Conservation (phyloP, 2,797 vertebrate species). For the Phalanger gymnotis region DNA sequence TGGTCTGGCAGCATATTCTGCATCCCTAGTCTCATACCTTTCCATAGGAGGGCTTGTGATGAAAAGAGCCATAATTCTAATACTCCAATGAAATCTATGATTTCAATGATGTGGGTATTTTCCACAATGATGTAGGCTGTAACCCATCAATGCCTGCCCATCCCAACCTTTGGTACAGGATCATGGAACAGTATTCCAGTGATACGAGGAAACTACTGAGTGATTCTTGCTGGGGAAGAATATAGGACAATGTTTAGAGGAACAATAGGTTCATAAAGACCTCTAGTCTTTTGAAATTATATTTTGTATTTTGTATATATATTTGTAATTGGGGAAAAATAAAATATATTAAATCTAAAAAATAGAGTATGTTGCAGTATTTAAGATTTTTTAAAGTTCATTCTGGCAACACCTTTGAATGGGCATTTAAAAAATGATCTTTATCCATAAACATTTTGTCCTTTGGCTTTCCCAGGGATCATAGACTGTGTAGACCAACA, state of each 20-base stretch:
- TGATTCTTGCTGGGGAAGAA: neutral
- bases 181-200: neutral
- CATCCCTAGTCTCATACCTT: neutral
- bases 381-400: neutral
- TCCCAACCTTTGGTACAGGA: neutral
- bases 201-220: neutral
- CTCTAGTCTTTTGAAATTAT: neutral
- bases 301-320: no score
- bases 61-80: neutral
- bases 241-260: neutral
- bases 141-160: neutral
- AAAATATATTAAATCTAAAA: neutral
- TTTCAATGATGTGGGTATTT: neutral
- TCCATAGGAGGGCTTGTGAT: neutral
- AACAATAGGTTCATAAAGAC: neutral
- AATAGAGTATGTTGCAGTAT: neutral
- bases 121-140: neutral
- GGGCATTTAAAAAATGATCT: neutral
- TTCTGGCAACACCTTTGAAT: neutral
- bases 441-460: neutral
- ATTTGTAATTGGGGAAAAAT: neutral
- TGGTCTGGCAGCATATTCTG: neutral
- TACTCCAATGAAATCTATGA: neutral
- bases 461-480: slow-evolving; percentile 19
- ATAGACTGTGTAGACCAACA: slow-evolving; percentile 1